Conservation (phyloP, 2,888 invertebrate species). For the Dryococelus australis region DNA sequence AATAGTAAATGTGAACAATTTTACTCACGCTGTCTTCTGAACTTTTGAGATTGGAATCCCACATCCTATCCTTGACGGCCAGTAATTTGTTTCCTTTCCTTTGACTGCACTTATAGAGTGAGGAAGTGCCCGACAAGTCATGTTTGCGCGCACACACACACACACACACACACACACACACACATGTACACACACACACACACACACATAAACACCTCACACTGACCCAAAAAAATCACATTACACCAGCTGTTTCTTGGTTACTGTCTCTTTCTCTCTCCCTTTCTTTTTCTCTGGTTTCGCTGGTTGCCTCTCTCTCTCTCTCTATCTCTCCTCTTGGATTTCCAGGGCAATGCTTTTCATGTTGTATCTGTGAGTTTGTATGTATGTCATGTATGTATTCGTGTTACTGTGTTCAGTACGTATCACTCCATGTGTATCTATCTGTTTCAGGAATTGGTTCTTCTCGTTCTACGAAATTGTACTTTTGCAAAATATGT, state of each 20-base stretch:
- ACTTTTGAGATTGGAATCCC: not conserved
- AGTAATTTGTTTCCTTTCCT: not conserved
- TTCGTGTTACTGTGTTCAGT: slow-evolving; percentile 17
- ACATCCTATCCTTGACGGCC: not conserved
- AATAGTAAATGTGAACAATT: no score
- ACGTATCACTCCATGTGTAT: slow-evolving; percentile 36
- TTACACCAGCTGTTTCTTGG: not conserved
- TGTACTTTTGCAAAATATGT: slow-evolving; percentile 39
- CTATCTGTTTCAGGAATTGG: slow-evolving; percentile 42
- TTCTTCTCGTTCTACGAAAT: slow-evolving; percentile 38
- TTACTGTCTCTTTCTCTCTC: not conserved
- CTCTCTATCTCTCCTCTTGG: not conserved
- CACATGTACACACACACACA: not conserved
- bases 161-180: not conserved
- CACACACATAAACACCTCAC: not conserved
- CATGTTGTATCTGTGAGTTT: slow-evolving; percentile 36
- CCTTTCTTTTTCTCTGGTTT: not conserved
- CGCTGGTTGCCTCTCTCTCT: not conserved
- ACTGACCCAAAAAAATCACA: not conserved
- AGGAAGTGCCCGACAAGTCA: not conserved
- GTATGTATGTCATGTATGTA: slow-evolving; percentile 34
- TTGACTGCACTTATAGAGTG: not conserved
- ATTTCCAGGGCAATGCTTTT: slow-evolving; percentile 37
- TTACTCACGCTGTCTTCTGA: not conserved
- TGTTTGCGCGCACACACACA: not conserved